phyloP scores from a whole-genome alignment of 2,888 invertebrate species.

The Hydrotaea diabolus region DNA sequence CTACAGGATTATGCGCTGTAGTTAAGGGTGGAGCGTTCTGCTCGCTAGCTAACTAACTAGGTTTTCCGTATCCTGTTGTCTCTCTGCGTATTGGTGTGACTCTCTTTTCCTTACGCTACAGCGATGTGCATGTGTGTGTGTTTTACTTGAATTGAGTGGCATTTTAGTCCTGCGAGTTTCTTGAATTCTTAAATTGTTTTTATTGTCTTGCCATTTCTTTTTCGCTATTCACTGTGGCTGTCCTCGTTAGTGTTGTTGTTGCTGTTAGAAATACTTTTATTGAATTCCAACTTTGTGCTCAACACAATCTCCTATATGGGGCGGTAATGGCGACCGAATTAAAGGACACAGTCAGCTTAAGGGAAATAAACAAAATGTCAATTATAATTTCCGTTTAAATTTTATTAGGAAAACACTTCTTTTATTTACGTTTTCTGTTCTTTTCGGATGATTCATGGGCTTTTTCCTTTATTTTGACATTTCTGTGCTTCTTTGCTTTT shows the following conservation, averaged over 20 bases:
- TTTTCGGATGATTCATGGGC: slow-evolving; percentile 22
- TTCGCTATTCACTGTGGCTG: background rate
- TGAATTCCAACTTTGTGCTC: slow-evolving; percentile 43
- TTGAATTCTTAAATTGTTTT: slow-evolving; percentile 33
- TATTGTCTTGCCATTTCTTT: background rate
- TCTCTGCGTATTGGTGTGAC: slow-evolving; percentile 25
- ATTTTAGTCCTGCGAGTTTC: background rate
- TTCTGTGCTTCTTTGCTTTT: too few species aligned
- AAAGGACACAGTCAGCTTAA: slow-evolving; percentile 64
- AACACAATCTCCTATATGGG: background rate
- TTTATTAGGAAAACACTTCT: slow-evolving; percentile 56
- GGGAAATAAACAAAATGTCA: slow-evolving; percentile 67
- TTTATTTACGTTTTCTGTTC: too few species aligned
- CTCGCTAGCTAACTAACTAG: too few species aligned
- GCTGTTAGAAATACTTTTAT: slow-evolving; percentile 41
- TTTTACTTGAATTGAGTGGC: slow-evolving; percentile 33
- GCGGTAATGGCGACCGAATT: slow-evolving; percentile 51
- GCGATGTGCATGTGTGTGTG: background rate
- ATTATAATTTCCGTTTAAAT: slow-evolving; percentile 67
- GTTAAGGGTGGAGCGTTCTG: too few species aligned
- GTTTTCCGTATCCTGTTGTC: slow-evolving; percentile 30
- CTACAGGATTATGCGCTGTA: slow-evolving; percentile 59
- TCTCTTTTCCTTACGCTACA: slow-evolving; percentile 9
- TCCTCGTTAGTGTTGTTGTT: background rate
- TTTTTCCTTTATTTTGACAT: background rate